Base-by-base conservation (phyloP, 2,888 invertebrate species). In the Andrena bicolor region DNA sequence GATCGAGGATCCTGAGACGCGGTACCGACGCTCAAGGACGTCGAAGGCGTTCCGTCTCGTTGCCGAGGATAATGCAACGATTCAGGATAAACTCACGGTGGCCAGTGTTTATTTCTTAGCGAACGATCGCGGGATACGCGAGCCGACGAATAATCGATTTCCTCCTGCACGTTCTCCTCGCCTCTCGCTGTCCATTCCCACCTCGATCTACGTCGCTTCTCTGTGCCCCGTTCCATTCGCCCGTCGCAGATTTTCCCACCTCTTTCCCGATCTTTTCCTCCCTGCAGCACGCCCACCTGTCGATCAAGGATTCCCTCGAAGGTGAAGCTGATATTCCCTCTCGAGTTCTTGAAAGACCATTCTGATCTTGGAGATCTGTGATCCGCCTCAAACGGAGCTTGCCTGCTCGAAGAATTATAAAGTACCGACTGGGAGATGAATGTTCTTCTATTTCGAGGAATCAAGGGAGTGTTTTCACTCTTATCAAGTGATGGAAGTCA, bases 11-110 rank as follows among this genome's bases (percentile, higher is more conserved):
- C 81, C 79, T 74, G 66, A 73, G 51, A 61, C 65, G 69, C 80
- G 73, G 82, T 80, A 74, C 72, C 77, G 23, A 10, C 76, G 78
- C 80, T 86, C 91, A 92, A 92, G 91, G 92, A 90, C 91, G 86
- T 69, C 56, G 56, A 8, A 87, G 88, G 84, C 92, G 93, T 93
- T 94, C 93, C 93, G 90, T 92, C 90, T 93, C 93, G 93, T 91
- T 94, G 93, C 90, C 91, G 93, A 90, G 93, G 92, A 93, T 94
- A 94, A 94, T 93, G 84, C 90, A 90, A 88, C 87, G 90, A 91
- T 91, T 85, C 91, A 91, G 91, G 91, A 92, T 90, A 91, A 80
- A 89, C 49, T 32, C 84, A 83, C 82, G 80, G 84, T 80, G 86
- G 82, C 76, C 80, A 83, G 81, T 87, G 89, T 88, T 90, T 89